Percentiles rank a stretch among this genome's conserved stretches.
phyloP scores from a whole-genome alignment of 1,140 invertebrate species.

The Capitella teleta region DNA sequence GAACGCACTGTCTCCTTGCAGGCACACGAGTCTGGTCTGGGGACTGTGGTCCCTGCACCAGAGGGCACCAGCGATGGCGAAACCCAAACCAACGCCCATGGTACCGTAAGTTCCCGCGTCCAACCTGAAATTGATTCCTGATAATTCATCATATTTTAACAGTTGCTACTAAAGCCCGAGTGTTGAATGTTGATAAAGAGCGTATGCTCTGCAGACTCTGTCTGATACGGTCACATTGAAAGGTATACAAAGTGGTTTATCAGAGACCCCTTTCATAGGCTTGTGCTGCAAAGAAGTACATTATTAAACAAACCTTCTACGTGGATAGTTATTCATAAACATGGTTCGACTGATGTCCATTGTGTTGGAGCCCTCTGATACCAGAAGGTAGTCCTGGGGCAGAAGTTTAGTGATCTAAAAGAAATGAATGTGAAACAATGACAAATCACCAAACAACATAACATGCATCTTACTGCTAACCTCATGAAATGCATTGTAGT shows the following conservation, averaged over 20 bases:
- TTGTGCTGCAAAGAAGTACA: no score
- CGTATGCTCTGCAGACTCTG: no score
- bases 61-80: conserved; percentile 81
- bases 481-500: conserved; percentile 79
- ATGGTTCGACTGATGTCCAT: conserved; percentile 94
- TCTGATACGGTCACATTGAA: no score
- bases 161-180: not conserved
- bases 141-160: no score
- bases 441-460: no score
- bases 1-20: conserved; percentile 92
- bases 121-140: conserved; percentile 27
- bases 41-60: conserved; percentile 72
- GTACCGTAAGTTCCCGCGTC: conserved; percentile 77
- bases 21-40: conserved; percentile 66
- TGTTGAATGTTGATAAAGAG: no score
- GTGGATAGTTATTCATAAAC: conserved; percentile 65
- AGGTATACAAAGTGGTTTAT: no score
- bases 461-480: conserved; percentile 30
- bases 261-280: no score
- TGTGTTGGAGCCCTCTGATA: conserved; percentile 96
- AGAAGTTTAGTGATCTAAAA: conserved; percentile 35
- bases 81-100: conserved; percentile 91
- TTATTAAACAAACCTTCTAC: conserved; percentile 63
- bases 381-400: conserved; percentile 68
- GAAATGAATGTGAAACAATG: not conserved